phyloP scores from a whole-genome alignment of 2,797 vertebrate species.

The Amphiprion clarkii region DNA sequence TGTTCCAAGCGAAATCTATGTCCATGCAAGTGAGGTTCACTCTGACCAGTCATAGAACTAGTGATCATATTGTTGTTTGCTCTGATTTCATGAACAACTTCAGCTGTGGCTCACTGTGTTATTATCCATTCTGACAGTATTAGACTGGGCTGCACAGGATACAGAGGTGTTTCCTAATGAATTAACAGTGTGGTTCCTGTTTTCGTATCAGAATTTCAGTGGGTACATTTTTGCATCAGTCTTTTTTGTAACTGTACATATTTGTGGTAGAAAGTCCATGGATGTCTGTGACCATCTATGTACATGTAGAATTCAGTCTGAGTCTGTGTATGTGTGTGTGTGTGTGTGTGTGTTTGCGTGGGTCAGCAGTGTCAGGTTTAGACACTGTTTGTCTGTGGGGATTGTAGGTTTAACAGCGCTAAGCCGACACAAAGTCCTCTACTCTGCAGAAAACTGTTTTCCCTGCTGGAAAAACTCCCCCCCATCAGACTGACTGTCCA shows the following conservation, averaged over 20 bases:
- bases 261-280: constrained; percentile 5
- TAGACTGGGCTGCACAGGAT: neutral
- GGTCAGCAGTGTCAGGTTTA: constrained; percentile 82
- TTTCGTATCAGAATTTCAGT: neutral
- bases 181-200: neutral
- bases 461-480: constrained; percentile 63
- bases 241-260: neutral
- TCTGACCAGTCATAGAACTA: too few species aligned
- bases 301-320: constrained; percentile 23
- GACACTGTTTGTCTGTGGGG: constrained; percentile 78
- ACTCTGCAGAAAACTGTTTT: constrained; percentile 81
- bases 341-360: constrained; percentile 54
- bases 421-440: constrained; percentile 81
- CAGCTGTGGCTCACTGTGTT: neutral
- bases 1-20: too few species aligned
- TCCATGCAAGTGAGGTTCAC: too few species aligned
- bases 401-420: constrained; percentile 83
- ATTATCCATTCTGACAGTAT: too few species aligned
- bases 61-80: too few species aligned
- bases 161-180: neutral
- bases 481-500: constrained; percentile 67
- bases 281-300: constrained; percentile 27
- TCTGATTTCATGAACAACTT: neutral
- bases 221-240: neutral
- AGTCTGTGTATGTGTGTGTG: constrained; percentile 8